Percentiles rank a stretch among this genome's conserved stretches.
These are phyloP conservation scores for Oithona nana DNA, from an alignment of 2,888 invertebrate species.

Conservation along the genomic window DNA sequence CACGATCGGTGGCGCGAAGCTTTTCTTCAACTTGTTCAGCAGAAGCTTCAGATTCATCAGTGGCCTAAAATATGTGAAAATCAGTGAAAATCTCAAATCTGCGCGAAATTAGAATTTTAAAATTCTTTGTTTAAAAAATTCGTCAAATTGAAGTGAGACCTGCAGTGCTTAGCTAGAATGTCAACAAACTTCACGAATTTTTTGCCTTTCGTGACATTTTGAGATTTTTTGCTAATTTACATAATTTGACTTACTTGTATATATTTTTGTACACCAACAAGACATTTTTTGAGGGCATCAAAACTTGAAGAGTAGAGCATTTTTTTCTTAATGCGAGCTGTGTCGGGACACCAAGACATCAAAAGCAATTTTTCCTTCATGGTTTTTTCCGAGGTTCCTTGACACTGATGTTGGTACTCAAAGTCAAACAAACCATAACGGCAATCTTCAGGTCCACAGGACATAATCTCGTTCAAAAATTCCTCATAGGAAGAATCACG, in stretches of 20 bases:
- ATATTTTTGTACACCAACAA: slow-evolving; percentile 90
- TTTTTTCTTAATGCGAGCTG: slow-evolving; percentile 68
- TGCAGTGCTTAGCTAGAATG: background rate
- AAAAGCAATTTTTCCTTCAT: slow-evolving; percentile 94
- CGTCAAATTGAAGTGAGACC: too few species aligned
- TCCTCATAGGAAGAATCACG: slow-evolving; percentile 79
- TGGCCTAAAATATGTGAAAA: slow-evolving; percentile 46
- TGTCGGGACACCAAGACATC: slow-evolving; percentile 97
- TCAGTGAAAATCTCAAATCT: background rate
- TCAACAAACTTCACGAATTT: too few species aligned
- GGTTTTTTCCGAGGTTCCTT: slow-evolving; percentile 73
- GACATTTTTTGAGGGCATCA: slow-evolving; percentile 86
- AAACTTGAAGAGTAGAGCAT: slow-evolving; percentile 77
- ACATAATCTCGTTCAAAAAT: slow-evolving; percentile 80
- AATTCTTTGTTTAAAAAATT: too few species aligned
- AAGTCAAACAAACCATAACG: slow-evolving; percentile 91
- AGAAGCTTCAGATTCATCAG: slow-evolving; percentile 78
- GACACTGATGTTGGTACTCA: slow-evolving; percentile 90
- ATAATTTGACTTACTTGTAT: slow-evolving; percentile 39
- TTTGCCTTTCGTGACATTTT: too few species aligned
- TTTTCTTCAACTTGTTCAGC: slow-evolving; percentile 83
- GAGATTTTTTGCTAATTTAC: background rate
- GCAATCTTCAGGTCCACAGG: slow-evolving; percentile 79
- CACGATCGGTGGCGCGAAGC: slow-evolving; percentile 72
- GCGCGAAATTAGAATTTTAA: slow-evolving; percentile 11